Evolutionary conservation across 2,113 vertebrate genomes (phyloP), one percentile per base, ranked within the genome.

Genomic region (Phalacrocorax carbo): DNA sequence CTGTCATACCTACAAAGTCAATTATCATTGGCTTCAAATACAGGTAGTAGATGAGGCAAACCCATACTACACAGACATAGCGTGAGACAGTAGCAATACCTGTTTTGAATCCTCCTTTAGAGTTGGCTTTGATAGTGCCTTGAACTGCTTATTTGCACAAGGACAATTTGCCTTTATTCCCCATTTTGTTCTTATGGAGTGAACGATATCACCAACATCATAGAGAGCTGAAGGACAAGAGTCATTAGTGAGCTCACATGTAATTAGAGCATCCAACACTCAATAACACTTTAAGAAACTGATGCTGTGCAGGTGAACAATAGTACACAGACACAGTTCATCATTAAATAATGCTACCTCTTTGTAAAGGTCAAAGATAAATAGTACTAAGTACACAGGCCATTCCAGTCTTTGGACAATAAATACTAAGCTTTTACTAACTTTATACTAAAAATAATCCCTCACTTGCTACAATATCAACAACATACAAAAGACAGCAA

Each of bases 101-200:
- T 98, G 98, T 86, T 98, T 98, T 11, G 97, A 85, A 68, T 98
- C 98, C 86, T 98, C 98, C 94, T 98, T 98, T 42, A 98, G 94
- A 66, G 95, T 48, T 87, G 98, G 98, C 88, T 98, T 98, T 69
- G 98, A 95, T 9, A 98, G 95, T 75, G 98, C 95, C 91, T 98
- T 98, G 96, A 97, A 98, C 58, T 98, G 98, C 60, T 98, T 98
- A 69, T 91, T 98, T 64, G 98, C 98, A 97, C 98, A 98, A 26
- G 98, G 98, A 96, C 98, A 98, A 48, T 98, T 98, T 65, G 98
- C 98, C 79, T 98, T 98, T 92, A 98, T 98, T 88, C 98, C 98
- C 98, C 98, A 98, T 80, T 98, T 98, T 54, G 97, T 98, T 94
- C 98, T 97, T 20, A 98, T 85, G 3, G 98, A 98, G 96, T 98